Base-by-base conservation (phyloP, 2,888 invertebrate species). In the Danaus chrysippus region DNA sequence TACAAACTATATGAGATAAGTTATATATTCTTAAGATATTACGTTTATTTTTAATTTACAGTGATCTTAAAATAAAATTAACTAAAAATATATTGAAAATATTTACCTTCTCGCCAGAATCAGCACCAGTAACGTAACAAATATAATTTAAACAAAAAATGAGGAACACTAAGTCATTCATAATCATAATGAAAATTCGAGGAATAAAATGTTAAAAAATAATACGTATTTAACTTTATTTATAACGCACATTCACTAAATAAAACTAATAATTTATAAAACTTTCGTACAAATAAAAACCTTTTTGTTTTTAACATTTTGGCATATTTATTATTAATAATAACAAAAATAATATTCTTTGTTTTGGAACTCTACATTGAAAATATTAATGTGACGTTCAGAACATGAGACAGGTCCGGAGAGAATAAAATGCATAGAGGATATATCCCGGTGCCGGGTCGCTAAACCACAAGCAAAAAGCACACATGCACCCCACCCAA, bases 401-500 rank as follows among this genome's bases (percentile, higher is more conserved):
- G 67, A 78, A 76, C 76, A 79, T 79, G 78, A 77, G 83, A 82
- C 82, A 79, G 84, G 82, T 79, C 79, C 77, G 81, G 82, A 82
- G 83, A 76, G 85, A 89, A 85, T 88, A 89, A 85, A 84, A 83
- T 81, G 83, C 81, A 87, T 81, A 79, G 83, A 83, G 82, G 83
- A 84, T 81, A 82, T 77, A 78, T 80, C 71, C 71, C 70, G 70
- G 73, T 71, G 72, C 76, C 77, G 79, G 74, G 73, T 77, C 73
- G 76, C 71, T 71, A 73, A 69, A 73, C 77, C 76, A 79, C 76
- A 76, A 79, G 80, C 83, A 74, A 74, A 73, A 74, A 74, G 74
- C 73, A 73, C 72, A 73, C 74, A 69, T 75, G 73, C 77, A 76
- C 80, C 76, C 78, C 82, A 77, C 83, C 81, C 78, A 79, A 78